Base-by-base conservation (phyloP, 2,888 invertebrate species). In the Sarcophaga rosellei region DNA sequence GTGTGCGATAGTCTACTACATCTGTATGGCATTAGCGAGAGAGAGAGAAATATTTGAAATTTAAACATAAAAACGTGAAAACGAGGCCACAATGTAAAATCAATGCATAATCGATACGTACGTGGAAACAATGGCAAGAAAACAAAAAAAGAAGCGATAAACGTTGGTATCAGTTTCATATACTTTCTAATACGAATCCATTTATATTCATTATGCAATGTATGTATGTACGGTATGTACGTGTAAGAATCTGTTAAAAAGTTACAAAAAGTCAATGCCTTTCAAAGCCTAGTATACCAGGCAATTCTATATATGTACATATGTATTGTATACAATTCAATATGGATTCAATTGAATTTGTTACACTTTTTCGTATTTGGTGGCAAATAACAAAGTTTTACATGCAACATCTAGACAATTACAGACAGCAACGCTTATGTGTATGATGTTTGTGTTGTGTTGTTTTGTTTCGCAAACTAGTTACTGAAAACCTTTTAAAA, bases 51-150 rank as follows among this genome's bases (percentile, higher is more conserved):
- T 75, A 57, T 70, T 80, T 25, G 61, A 75, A 82, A 79, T 68
- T 86, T 80, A 76, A 86, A 82, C 76, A 80, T 57, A 79, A 82
- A 85, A 35, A 35, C 35, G 35, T 53, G 53, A 53, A 53, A 86
- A 79, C 76, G 82, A 80, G 85, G 82, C 82, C 85, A 82, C 85
- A 82, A 86, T 82, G 68, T 75, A 82, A 86, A 86, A 82, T 82
- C 82, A 82, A 79, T 80, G 82, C 68, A 82, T 76, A 82, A 86
- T 86, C 82, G 53, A 12, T 15, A 65, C 20, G 11, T 11, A 44
- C 20, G 21, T 59, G 45, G 0, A 45, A 72, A 25, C 35, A 65
- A 20, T 47, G 11, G 4, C 20, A 17, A 35, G 5, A 23, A 25
- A 63, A 73, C 17, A 45, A 6, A 62, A 47, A 25, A 12, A 53